phyloP scores from a whole-genome alignment of 2,797 vertebrate species.

The Pseudochirops cupreus region DNA sequence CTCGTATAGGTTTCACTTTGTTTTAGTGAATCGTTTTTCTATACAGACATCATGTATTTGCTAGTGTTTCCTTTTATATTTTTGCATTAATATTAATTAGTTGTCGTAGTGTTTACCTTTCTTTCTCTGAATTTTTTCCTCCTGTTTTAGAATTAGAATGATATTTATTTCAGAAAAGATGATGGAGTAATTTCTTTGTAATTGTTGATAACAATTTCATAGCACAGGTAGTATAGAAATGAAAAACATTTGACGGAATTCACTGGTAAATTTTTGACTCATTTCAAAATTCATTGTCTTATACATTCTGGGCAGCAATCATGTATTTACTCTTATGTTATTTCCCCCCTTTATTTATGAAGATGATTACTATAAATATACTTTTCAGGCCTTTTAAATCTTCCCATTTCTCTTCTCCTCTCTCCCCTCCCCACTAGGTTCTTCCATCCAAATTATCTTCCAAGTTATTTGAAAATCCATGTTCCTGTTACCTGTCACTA shows the following conservation, averaged over 20 bases:
- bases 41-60: no score
- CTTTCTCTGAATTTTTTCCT: no score
- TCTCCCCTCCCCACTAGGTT: accelerated
- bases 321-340: neutral
- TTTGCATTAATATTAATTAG: no score
- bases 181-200: no score
- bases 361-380: neutral
- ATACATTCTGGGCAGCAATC: neutral
- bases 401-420: no score
- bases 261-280: neutral
- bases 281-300: neutral
- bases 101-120: no score
- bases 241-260: neutral
- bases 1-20: no score
- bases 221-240: neutral
- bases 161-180: no score
- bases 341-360: neutral
- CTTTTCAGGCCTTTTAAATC: neutral
- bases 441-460: neutral
- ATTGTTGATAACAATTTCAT: neutral
- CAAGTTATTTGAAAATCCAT: neutral
- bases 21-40: no score
- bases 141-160: no score
- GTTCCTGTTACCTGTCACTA: neutral
- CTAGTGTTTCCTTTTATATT: no score